phyloP scores from a whole-genome alignment of 2,888 invertebrate species.

The Pemphredon lugubris region DNA sequence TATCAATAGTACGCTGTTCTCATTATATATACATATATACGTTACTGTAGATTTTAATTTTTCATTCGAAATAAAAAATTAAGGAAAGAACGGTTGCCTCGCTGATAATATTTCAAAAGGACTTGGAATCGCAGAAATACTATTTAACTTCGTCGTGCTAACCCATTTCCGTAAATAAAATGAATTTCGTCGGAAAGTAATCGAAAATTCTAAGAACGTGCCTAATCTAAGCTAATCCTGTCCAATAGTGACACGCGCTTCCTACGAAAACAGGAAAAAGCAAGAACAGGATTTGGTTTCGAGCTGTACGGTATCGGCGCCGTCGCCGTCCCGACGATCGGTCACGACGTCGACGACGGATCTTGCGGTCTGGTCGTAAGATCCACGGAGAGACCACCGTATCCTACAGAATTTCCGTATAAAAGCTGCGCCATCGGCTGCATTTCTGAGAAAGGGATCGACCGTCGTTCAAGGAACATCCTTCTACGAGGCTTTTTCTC shows the following conservation, averaged over 20 bases:
- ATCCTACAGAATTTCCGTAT: conserved; percentile 45
- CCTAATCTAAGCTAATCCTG: not conserved
- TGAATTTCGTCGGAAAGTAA: too few relatives aligned
- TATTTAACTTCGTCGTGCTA: too few relatives aligned
- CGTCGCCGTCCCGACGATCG: conserved; percentile 3
- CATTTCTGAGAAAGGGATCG: not conserved
- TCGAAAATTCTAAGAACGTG: too few relatives aligned
- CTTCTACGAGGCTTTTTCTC: not conserved
- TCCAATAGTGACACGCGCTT: conserved; percentile 10
- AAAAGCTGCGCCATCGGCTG: conserved; percentile 7
- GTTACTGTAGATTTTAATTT: too few relatives aligned
- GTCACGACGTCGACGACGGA: conserved; percentile 23
- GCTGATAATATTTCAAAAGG: too few relatives aligned
- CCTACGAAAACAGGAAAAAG: conserved; percentile 56
- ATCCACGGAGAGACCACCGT: conserved; percentile 10
- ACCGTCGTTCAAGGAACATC: not conserved
- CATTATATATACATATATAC: too few relatives aligned
- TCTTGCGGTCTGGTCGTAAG: conserved; percentile 43
- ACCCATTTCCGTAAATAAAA: too few relatives aligned
- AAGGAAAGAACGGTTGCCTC: too few relatives aligned
- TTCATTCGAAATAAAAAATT: too few relatives aligned
- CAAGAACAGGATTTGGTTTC: conserved; percentile 15
- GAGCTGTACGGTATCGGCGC: too few relatives aligned
- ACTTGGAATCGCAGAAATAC: too few relatives aligned
- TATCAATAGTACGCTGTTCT: too few relatives aligned